phyloP scores from a whole-genome alignment of 1,140 invertebrate genomes.

The Bombyx mandarina region DNA sequence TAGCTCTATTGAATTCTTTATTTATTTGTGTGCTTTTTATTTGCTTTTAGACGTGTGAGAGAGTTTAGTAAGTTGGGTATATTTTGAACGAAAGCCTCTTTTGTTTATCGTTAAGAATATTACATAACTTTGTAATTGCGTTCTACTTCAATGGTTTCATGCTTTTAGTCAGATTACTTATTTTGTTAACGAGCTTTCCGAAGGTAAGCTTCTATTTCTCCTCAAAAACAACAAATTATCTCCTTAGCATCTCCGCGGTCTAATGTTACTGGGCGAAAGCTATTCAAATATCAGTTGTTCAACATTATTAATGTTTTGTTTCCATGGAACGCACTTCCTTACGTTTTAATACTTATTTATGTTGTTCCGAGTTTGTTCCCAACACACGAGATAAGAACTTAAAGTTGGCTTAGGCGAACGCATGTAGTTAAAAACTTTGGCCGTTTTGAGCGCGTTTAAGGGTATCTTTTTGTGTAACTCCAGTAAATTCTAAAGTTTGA shows the following conservation, averaged over 20 bases:
- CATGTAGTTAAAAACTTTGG: slow-evolving; percentile 1
- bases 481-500: slow-evolving; percentile 27
- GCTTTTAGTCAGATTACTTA: slow-evolving; percentile 62
- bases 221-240: slow-evolving; percentile 31
- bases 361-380: not conserved
- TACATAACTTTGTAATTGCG: slow-evolving; percentile 58
- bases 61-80: no score
- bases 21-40: no score
- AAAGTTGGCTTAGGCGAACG: slow-evolving; percentile 1
- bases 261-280: no score
- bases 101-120: slow-evolving; percentile 46
- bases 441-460: not conserved
- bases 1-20: no score
- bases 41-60: no score
- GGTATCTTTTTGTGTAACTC: slow-evolving; percentile 10
- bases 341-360: not conserved
- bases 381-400: not conserved
- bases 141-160: slow-evolving; percentile 50
- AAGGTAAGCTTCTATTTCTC: slow-evolving; percentile 30
- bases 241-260: slow-evolving; percentile 7
- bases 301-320: no score
- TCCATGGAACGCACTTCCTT: no score
- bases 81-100: slow-evolving; percentile 13
- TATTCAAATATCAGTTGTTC: no score
- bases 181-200: slow-evolving; percentile 53